Conservation (phyloP, 2,888 invertebrate genomes). For the Drosophila multiciliata region DNA sequence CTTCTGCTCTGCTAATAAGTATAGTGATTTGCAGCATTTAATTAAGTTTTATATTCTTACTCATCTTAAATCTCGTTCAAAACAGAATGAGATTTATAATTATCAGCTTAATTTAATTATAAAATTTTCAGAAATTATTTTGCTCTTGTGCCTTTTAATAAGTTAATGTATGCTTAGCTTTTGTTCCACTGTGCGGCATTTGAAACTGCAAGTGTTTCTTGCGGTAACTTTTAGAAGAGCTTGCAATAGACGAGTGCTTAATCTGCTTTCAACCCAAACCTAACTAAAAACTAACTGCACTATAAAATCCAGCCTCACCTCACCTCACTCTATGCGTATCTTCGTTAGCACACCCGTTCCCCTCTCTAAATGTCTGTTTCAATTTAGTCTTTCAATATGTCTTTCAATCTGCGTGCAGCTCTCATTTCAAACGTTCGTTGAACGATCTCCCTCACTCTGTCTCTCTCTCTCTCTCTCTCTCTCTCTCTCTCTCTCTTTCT, state of each 20-base stretch:
- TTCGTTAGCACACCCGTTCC: conserved; percentile 2
- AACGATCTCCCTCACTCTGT: conserved; percentile 51
- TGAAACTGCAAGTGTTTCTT: conserved; percentile 70
- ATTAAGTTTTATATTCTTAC: neutral
- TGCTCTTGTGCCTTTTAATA: too few relatives aligned
- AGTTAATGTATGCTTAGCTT: neutral
- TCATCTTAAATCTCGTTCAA: neutral
- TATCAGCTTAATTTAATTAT: too few relatives aligned
- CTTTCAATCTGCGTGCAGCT: conserved; percentile 23
- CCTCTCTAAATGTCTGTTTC: conserved; percentile 35
- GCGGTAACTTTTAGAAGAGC: conserved; percentile 55
- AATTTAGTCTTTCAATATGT: conserved; percentile 47
- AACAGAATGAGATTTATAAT: too few relatives aligned
- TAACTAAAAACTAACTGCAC: conserved; percentile 49
- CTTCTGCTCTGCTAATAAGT: neutral
- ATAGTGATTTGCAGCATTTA: neutral
- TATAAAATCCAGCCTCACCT: conserved; percentile 49
- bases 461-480: conserved; percentile 12
- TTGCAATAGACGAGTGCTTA: conserved; percentile 41
- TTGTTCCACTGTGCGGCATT: conserved; percentile 47
- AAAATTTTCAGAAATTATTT: too few relatives aligned
- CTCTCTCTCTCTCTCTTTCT: conserved; percentile 9
- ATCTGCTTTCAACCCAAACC: conserved; percentile 49
- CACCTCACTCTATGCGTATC: conserved; percentile 37
- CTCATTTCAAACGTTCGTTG: conserved; percentile 44